Percentiles rank a stretch among this genome's conserved stretches.
Evolutionary conservation across 2,797 vertebrate genomes (phyloP).

Genomic region (Peromyscus aztecus): DNA sequence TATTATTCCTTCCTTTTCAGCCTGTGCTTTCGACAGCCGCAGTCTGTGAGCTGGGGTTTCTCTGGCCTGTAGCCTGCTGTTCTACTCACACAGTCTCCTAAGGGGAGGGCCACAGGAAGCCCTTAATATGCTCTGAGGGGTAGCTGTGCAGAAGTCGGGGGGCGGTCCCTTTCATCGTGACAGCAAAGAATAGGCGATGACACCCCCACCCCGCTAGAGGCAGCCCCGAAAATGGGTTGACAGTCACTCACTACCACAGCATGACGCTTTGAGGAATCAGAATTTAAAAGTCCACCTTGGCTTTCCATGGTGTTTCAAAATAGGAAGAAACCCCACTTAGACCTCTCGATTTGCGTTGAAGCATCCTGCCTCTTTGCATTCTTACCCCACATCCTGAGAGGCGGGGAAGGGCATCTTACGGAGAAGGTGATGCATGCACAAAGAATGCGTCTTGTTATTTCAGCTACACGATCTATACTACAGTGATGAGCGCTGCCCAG

Average conservation of each 20-base stretch:
- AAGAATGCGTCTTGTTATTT: slow-evolving; percentile 43
- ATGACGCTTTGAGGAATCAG: not conserved
- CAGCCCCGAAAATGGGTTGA: too few relatives aligned
- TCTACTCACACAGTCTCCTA: not conserved
- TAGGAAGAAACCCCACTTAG: not conserved
- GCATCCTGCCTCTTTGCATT: not conserved
- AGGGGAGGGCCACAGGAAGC: not conserved
- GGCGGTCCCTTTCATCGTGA: not conserved
- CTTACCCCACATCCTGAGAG: not conserved
- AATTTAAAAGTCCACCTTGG: not conserved
- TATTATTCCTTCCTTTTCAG: not conserved
- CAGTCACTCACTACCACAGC: not conserved
- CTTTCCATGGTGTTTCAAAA: not conserved
- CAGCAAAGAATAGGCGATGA: not conserved
- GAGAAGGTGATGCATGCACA: not conserved
- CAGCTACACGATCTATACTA: slow-evolving; percentile 89
- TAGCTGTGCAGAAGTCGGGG: not conserved
- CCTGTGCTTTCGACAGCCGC: not conserved
- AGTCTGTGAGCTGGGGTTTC: not conserved
- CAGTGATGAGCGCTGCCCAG: slow-evolving; percentile 88
- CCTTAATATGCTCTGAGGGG: not conserved
- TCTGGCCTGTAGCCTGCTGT: not conserved
- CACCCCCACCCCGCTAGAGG: too few relatives aligned
- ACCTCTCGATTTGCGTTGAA: not conserved
- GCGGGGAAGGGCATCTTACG: not conserved